Evolutionary conservation across 1,140 invertebrate genomes (phyloP).

Genomic region (Euschistus heros): DNA sequence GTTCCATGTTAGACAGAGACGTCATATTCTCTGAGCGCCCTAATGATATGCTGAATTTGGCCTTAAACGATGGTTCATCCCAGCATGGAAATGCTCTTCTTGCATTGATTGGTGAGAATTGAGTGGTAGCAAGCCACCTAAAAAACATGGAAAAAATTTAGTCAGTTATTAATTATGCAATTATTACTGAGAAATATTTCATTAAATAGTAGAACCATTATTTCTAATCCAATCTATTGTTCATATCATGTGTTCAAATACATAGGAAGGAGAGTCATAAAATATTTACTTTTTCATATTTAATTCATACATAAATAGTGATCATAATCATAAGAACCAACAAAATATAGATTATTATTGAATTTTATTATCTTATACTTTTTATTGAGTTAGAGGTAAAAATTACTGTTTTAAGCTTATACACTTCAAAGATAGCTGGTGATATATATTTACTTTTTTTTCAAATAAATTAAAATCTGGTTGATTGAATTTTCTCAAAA

Average conservation of each 20-base stretch:
- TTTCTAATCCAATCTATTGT: neutral
- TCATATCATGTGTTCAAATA: too few relatives aligned
- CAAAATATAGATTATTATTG: too few relatives aligned
- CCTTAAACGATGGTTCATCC: slow-evolving; percentile 90
- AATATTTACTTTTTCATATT: neutral
- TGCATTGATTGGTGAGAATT: slow-evolving; percentile 90
- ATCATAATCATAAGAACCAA: neutral
- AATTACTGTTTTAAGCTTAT: too few relatives aligned
- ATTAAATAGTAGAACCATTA: neutral
- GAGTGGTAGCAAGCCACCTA: slow-evolving; percentile 74
- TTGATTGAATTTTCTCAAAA: neutral
- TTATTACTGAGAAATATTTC: neutral
- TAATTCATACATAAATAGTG: neutral
- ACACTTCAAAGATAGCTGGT: neutral
- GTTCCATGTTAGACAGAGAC: slow-evolving; percentile 31
- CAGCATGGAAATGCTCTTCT: slow-evolving; percentile 88
- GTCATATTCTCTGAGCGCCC: slow-evolving; percentile 18
- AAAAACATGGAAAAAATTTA: slow-evolving; percentile 28
- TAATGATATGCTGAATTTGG: slow-evolving; percentile 47
- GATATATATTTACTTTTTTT: neutral
- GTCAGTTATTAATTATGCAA: neutral
- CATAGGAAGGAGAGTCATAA: neutral
- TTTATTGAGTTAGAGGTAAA: too few relatives aligned
- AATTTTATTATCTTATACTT: too few relatives aligned
- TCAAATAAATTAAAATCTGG: neutral